Percentiles rank a stretch among this genome's conserved stretches.
Evolutionary conservation across 2,888 invertebrate genomes (phyloP).

Genomic region (Isotomurus palustris): DNA sequence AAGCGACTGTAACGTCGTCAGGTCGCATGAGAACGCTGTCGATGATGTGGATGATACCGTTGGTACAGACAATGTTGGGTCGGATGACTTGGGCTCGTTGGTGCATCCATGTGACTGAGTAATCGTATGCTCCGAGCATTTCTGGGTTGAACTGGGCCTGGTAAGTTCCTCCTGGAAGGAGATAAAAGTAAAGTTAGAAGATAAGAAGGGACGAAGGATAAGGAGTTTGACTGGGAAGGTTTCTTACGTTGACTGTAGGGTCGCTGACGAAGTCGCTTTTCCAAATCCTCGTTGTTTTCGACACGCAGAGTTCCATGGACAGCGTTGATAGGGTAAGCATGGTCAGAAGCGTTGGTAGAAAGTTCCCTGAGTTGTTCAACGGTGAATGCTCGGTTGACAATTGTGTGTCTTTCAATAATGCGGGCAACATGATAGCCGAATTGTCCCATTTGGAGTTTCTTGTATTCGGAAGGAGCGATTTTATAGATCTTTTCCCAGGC

Average conservation of each 20-base stretch:
- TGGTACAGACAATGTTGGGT: conserved; percentile 91
- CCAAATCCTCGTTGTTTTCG: conserved; percentile 34
- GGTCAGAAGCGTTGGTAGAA: conserved; percentile 60
- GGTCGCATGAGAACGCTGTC: conserved; percentile 79
- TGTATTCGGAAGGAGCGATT: conserved; percentile 72
- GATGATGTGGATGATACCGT: conserved; percentile 92
- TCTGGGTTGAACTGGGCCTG: conserved; percentile 9
- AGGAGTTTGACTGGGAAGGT: not conserved
- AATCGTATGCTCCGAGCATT: conserved; percentile 54
- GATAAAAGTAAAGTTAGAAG: too few relatives aligned
- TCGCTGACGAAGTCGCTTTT: conserved; percentile 15
- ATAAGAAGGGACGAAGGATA: not conserved
- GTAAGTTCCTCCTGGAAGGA: conserved; percentile 25
- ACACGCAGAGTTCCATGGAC: conserved; percentile 39
- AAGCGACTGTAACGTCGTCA: conserved; percentile 67
- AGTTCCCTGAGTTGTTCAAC: conserved; percentile 69
- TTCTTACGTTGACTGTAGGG: conserved; percentile 24
- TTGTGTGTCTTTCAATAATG: conserved; percentile 82
- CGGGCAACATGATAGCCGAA: conserved; percentile 75
- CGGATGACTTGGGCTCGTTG: conserved; percentile 77
- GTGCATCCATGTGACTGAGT: conserved; percentile 78
- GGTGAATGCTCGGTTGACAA: conserved; percentile 74
- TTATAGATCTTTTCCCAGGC: conserved; percentile 79
- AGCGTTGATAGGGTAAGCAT: conserved; percentile 34
- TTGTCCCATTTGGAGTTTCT: conserved; percentile 76